Evolutionary conservation across 1,140 invertebrate species (phyloP), one percentile per base, ranked within the genome.

Genomic region (Caenorhabditis latens): DNA sequence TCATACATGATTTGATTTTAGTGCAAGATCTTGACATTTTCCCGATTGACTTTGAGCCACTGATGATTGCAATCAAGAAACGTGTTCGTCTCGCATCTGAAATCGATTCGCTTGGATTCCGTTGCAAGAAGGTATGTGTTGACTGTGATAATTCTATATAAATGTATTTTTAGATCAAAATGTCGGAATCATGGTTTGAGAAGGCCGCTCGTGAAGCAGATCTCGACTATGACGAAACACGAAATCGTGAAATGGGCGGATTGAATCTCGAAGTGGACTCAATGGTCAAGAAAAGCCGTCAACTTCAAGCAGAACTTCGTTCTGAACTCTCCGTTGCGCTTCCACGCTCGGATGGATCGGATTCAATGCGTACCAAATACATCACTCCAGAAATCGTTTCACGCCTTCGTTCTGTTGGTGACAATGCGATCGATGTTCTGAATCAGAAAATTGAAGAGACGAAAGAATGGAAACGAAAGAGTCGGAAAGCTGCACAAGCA

Each of bases 131-230:
- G 88, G 93, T 87, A 19, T 32, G 14, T 43, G 19, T 67, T 43
- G 32, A 48, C 53, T 57, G 3, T 21, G 50, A 9, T 50, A 43
- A 58, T 53, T 85, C 86, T 85, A 48, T 42, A 53, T 43, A 42
- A 16, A 79, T 32, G 6, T 48, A 43, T 24, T 19, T 90, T 84
- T 83, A 90, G 90, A 89, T 71, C 24, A 87, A 88, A 79, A 65
- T 85, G 61, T 71, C 75, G 67, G 94, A 94, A 88, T 95, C 95
- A 58, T 98, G 97, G 97, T 94, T 96, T 89, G 94, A 95, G 89
- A 96, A 95, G 92, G 95, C 95, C 8, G 95, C 95, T 0, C 94
- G 95, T 89, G 96, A 97, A 88, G 95, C 96, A 95, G 97, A 98
- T 93, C 95, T 98, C 85, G 94, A 88, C 40, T 43, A 57, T 16